Percentiles rank a stretch among this genome's conserved stretches.
Conservation (phyloP, 1,140 invertebrate species). For the Caerostris darwini region DNA sequence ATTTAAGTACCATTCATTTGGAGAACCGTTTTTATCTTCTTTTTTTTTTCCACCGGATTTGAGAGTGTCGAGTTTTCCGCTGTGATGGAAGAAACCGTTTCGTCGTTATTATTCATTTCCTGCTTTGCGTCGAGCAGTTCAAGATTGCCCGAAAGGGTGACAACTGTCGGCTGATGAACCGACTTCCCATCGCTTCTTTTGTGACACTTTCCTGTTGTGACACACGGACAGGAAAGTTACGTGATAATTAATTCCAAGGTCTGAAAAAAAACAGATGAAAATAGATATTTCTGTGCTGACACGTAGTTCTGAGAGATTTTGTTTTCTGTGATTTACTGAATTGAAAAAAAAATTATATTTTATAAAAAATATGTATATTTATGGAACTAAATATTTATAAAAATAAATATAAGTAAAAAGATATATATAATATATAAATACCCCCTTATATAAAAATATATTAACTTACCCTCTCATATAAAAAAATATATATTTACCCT, state of each 20-base stretch:
- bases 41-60: neutral
- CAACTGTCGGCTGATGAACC: neutral
- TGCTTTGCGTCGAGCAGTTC: neutral
- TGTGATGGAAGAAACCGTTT: neutral
- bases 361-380: no score
- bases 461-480: no score
- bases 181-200: neutral
- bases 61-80: neutral
- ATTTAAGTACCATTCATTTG: no score
- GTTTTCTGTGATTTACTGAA: no score
- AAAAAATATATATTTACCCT: no score
- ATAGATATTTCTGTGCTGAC: neutral
- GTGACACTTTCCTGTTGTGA: neutral
- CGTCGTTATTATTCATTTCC: conserved; percentile 28
- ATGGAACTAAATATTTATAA: no score
- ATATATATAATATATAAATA: no score
- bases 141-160: neutral
- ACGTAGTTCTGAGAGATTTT: no score
- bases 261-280: neutral
- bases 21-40: no score
- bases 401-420: no score
- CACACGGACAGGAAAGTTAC: neutral
- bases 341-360: no score
- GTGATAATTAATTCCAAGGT: neutral
- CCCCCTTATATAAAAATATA: no score